Conservation (phyloP, 2,888 invertebrate genomes). For the Eudemis profundana region DNA sequence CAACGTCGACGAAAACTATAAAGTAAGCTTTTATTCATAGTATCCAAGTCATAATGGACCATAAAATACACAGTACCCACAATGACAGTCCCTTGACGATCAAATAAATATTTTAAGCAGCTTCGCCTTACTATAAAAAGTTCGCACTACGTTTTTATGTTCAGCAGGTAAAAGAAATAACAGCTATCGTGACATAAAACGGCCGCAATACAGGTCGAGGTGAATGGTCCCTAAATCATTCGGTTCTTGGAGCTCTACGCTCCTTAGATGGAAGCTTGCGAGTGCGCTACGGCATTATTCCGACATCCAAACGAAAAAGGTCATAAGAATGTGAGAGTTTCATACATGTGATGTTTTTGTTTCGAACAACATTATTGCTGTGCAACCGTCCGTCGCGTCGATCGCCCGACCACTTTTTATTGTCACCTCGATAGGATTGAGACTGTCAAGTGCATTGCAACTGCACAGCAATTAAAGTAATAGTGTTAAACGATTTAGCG, state of each 20-base stretch:
- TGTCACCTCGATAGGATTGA: constrained; percentile 33
- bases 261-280: constrained; percentile 77
- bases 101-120: background rate
- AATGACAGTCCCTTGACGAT: background rate
- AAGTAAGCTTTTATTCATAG: background rate
- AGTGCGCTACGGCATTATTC: constrained; percentile 40
- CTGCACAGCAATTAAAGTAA: constrained; percentile 46
- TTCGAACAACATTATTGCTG: constrained; percentile 21
- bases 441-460: constrained; percentile 24
- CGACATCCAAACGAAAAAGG: constrained; percentile 14
- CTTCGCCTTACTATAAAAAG: constrained; percentile 6
- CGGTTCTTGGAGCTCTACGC: constrained; percentile 53
- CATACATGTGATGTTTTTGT: background rate
- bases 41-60: background rate
- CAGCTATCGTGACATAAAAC: constrained; percentile 32
- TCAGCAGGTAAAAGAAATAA: constrained; percentile 18
- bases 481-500: constrained; percentile 36
- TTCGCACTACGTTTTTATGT: constrained; percentile 7
- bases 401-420: constrained; percentile 56
- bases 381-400: constrained; percentile 43
- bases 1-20: background rate
- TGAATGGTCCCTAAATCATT: constrained; percentile 74
- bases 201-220: constrained; percentile 63
- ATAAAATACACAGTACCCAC: background rate
- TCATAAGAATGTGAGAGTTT: background rate